Percentiles rank a stretch among this genome's conserved stretches.
Evolutionary conservation across 2,113 vertebrate species (phyloP).

Genomic region (Halichoerus grypus): DNA sequence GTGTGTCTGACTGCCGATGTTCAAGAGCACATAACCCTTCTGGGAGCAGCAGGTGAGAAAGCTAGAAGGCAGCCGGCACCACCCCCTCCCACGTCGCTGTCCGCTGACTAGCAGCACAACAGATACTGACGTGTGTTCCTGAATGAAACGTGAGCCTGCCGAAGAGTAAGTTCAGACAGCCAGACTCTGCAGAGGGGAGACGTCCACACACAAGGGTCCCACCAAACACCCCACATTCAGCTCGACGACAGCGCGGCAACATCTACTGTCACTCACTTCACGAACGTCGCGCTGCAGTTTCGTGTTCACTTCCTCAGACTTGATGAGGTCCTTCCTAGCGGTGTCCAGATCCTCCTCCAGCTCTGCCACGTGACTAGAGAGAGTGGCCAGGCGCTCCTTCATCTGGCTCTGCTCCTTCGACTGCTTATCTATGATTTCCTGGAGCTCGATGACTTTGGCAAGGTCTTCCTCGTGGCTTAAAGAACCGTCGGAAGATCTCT

Average conservation of each 20-base stretch:
- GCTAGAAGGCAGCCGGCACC: accelerated
- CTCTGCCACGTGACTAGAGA: conserved; percentile 92
- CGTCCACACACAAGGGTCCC: too few species aligned
- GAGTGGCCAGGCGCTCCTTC: conserved; percentile 95
- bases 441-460: conserved; percentile 93
- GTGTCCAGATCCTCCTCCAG: conserved; percentile 98
- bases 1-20: accelerated
- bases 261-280: conserved; percentile 88
- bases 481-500: conserved; percentile 95
- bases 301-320: conserved; percentile 95
- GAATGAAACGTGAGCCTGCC: not conserved
- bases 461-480: conserved; percentile 93
- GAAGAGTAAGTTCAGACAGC: not conserved
- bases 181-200: accelerated
- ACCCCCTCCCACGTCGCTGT: not conserved
- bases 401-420: conserved; percentile 94
- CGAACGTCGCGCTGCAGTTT: conserved; percentile 96
- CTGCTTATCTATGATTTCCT: conserved; percentile 95
- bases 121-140: accelerated
- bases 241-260: accelerated
- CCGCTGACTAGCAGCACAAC: accelerated
- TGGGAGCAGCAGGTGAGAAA: not conserved
- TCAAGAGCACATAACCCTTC: not conserved
- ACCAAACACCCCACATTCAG: accelerated
- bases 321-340: conserved; percentile 97